Conservation (phyloP, 1,140 invertebrate genomes). For the Lerema accius region DNA sequence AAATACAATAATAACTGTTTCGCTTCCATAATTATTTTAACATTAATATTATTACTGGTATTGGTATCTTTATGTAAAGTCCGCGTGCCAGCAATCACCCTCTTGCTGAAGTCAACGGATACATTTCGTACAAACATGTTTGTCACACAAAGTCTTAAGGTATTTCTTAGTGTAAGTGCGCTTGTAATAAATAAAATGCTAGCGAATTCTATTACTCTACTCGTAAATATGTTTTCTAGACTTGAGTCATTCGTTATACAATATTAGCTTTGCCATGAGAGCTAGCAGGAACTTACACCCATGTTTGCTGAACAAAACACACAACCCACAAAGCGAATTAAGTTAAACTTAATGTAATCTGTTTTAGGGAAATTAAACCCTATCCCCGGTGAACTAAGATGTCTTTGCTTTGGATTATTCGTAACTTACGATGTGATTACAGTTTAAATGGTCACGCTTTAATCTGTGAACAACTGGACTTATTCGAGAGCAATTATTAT, state of each 20-base stretch:
- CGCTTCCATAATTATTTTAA: too few species aligned
- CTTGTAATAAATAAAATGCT: not conserved
- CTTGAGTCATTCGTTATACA: conserved; percentile 29
- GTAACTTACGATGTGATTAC: not conserved
- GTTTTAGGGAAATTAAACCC: conserved; percentile 7
- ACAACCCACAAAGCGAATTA: conserved; percentile 23
- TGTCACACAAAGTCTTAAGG: too few species aligned
- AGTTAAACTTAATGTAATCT: conserved; percentile 12
- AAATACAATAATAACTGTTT: too few species aligned
- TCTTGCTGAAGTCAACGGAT: too few species aligned
- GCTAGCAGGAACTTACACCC: conserved; percentile 29
- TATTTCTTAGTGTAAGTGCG: too few species aligned
- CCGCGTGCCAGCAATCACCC: too few species aligned
- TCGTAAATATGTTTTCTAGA: conserved; percentile 1
- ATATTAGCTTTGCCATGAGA: conserved; percentile 21
- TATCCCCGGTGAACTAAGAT: not conserved
- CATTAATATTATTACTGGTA: too few species aligned
- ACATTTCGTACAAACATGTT: too few species aligned
- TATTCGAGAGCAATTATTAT: not conserved
- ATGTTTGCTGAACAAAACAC: conserved; percentile 25
- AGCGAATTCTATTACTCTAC: not conserved
- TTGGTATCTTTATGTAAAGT: too few species aligned
- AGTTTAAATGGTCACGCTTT: conserved; percentile 10
- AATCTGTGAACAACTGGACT: conserved; percentile 10
- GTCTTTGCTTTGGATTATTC: not conserved